Evolutionary conservation across 2,888 invertebrate species (phyloP).

Genomic region (Tridacna gigas): DNA sequence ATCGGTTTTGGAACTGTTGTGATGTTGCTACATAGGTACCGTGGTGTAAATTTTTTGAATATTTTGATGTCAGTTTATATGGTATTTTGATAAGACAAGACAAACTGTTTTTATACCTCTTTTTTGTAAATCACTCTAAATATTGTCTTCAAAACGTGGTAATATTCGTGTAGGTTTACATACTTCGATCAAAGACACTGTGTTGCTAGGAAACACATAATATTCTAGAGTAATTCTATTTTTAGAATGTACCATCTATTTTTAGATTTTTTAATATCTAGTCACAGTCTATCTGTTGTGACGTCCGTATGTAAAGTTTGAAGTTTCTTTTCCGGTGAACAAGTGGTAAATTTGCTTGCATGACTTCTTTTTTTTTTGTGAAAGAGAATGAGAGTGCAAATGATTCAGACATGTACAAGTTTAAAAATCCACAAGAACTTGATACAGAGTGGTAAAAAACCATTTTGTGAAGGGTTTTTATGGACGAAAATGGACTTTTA

Average conservation of each 20-base stretch:
- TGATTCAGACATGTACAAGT: not conserved
- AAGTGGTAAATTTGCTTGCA: slow-evolving; percentile 39
- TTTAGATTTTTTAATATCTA: slow-evolving; percentile 48
- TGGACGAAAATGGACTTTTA: not conserved
- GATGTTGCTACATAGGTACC: slow-evolving; percentile 39
- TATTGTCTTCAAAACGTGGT: slow-evolving; percentile 57
- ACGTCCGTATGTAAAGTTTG: slow-evolving; percentile 55
- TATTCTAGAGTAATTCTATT: slow-evolving; percentile 42
- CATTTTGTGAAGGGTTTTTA: no score
- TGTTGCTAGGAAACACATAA: not conserved
- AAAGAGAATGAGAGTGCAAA: not conserved
- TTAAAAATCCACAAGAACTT: no score
- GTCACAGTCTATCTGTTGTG: slow-evolving; percentile 66
- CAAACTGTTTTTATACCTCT: slow-evolving; percentile 46
- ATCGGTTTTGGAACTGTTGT: slow-evolving; percentile 51
- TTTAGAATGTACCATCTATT: slow-evolving; percentile 59
- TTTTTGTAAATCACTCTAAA: slow-evolving; percentile 34
- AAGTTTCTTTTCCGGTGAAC: slow-evolving; percentile 65
- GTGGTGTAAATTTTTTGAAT: slow-evolving; percentile 46
- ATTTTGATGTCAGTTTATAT: slow-evolving; percentile 47
- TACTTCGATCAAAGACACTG: slow-evolving; percentile 6
- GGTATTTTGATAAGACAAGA: slow-evolving; percentile 56
- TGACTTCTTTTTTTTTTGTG: slow-evolving; percentile 12
- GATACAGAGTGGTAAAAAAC: no score
- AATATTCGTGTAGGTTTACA: slow-evolving; percentile 18